phyloP scores from a whole-genome alignment of 2,888 invertebrate genomes.

The Scaptomyza caliginosa region DNA sequence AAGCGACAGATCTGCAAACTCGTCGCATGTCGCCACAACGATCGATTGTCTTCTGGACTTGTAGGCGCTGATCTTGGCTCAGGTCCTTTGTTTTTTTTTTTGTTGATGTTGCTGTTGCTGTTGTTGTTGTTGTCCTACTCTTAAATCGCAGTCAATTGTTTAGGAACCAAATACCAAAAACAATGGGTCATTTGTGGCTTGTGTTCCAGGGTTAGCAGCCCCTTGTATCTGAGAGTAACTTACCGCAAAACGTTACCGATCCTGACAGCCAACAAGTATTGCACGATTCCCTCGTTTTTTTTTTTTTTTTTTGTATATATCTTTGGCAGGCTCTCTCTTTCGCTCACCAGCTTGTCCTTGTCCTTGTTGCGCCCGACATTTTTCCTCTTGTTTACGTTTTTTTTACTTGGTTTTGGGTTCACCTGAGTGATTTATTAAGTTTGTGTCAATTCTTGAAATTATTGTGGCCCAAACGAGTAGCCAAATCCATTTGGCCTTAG shows the following conservation, averaged over 20 bases:
- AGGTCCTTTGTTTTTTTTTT: slow-evolving; percentile 43
- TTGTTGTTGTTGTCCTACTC: too few relatives aligned
- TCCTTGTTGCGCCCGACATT: slow-evolving; percentile 39
- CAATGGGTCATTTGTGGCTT: slow-evolving; percentile 70
- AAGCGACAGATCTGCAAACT: slow-evolving; percentile 71
- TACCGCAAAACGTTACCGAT: slow-evolving; percentile 66
- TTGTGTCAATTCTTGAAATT: slow-evolving; percentile 81
- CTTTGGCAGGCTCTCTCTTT: slow-evolving; percentile 5
- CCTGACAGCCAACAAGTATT: slow-evolving; percentile 81
- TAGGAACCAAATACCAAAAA: slow-evolving; percentile 59
- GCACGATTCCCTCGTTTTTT: slow-evolving; percentile 67
- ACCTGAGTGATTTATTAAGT: slow-evolving; percentile 81
- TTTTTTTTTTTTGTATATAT: too few relatives aligned
- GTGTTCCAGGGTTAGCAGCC: slow-evolving; percentile 12
- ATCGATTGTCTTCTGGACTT: slow-evolving; percentile 62
- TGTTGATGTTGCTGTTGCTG: too few relatives aligned
- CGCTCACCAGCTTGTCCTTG: slow-evolving; percentile 47
- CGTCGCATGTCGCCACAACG: slow-evolving; percentile 48
- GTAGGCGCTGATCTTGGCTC: slow-evolving; percentile 34
- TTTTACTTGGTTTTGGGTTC: background rate
- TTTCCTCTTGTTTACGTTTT: background rate
- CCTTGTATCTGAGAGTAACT: slow-evolving; percentile 25
- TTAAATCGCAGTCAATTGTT: slow-evolving; percentile 70
- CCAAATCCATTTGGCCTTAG: slow-evolving; percentile 33
- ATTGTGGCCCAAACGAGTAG: slow-evolving; percentile 60